Base-by-base conservation (phyloP, 2,113 vertebrate species). In the Rhinoptilus africanus region DNA sequence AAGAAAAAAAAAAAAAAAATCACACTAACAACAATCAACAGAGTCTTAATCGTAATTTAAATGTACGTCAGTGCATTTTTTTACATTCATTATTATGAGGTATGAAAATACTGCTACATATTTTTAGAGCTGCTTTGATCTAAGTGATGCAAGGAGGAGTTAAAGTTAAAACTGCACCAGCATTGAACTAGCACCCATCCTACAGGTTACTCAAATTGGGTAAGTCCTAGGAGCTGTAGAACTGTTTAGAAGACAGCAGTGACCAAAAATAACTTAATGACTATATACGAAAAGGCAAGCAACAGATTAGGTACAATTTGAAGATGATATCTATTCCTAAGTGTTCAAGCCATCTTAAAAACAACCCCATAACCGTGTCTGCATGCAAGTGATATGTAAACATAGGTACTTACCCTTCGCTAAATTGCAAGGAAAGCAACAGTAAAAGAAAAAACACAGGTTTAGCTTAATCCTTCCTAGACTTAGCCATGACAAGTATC, bases 321-420 rank as follows among this genome's bases (percentile, higher is more conserved):
- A 85, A 64, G 23, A 77, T 18, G 48, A 23, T 32, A 71, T 3
- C 37, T 86, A 14, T 64, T 68, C 63, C 48, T 67, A 56, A 68
- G 20, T 32, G 12, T 41, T 64, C 73, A 78, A 85, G 28, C 2
- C 72, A 69, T 59, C 9, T 74, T 62, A 74, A 32, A 37, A 92
- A 54, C 47, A 35, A 7, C 2, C 32, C 32, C 12, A 50, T 8
- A 79, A 71, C 20, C 43, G 62, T 14, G 27, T 16, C 35, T 93
- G 81, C 96, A 97, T 97, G 96, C 93, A 89, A 85, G 48, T 51
- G 80, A 87, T 26, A 95, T 8, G 7, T 50, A 82, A 95, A 69
- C 2, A 6, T 48, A 50, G 8, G 67, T 94, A 98, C 98, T 98
- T 96, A 98, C 98, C 98, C 98, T 94, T 98, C 98, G 20, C 98